Evolutionary conservation across 2,113 vertebrate genomes (phyloP), one percentile per base, ranked within the genome.

Genomic region (Chaetodon trifascialis): DNA sequence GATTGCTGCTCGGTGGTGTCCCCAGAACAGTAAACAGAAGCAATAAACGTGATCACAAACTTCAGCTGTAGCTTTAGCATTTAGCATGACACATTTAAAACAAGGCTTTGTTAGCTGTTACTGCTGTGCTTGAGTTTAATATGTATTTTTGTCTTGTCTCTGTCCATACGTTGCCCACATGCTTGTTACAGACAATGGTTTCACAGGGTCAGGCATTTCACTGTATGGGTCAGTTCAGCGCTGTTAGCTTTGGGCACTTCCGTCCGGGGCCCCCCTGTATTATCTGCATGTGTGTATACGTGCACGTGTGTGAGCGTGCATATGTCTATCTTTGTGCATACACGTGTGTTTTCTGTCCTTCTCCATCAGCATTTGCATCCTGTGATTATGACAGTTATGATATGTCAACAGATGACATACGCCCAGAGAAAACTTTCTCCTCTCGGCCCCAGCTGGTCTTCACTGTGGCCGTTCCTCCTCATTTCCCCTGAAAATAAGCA

Each of bases 151-250:
- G 70, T 73, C 42, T 79, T 17, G 38, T 64, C 64, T 47, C 47
- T 9, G 60, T 78, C 73, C 60, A 84, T 63, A 83, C 34, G 25
- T 62, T 23, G 64, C 76, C 25, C 66, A 68, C 79, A 82, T 85
- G 60, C 80, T 78, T 66, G 75, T 38, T 60, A 42, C 60, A 80
- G 79, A 93, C 93, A 95, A 94, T 89, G 73, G 86, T 94, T 95
- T 92, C 79, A 94, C 93, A 66, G 83, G 91, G 85, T 94, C 93
- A 94, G 93, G 92, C 88, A 17, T 93, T 94, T 93, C 73, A 79
- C 68, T 88, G 86, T 88, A 88, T 84, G 82, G 81, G 79, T 92
- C 88, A 91, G 74, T 84, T 89, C 87, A 86, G 82, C 74, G 56
- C 86, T 84, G 92, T 89, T 90, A 88, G 90, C 86, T 90, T 91